These are phyloP conservation scores for Escarpia spicata DNA, from an alignment of 2,888 invertebrate species.

Conservation along the genomic window DNA sequence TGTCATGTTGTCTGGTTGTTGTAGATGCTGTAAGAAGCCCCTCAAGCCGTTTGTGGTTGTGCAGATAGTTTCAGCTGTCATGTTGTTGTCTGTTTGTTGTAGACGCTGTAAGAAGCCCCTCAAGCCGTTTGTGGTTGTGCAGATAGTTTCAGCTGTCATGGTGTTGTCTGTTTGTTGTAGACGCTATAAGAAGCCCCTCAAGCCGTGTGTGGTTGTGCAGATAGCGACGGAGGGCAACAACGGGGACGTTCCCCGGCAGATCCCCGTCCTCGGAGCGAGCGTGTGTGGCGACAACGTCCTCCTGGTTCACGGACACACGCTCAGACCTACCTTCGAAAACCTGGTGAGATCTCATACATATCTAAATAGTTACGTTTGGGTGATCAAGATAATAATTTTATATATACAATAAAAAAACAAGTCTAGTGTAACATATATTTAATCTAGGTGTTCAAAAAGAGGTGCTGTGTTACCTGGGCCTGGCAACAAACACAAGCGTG, in stretches of 20 bases:
- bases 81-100: not conserved
- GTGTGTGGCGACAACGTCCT: constrained; percentile 60
- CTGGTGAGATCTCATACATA: constrained; percentile 61
- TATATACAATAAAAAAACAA: too few species aligned
- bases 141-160: not conserved
- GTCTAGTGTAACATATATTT: too few species aligned
- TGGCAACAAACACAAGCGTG: too few species aligned
- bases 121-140: not conserved
- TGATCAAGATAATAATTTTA: too few species aligned
- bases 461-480: too few species aligned
- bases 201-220: constrained; percentile 54
- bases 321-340: constrained; percentile 73
- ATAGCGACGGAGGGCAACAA: constrained; percentile 47
- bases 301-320: constrained; percentile 71
- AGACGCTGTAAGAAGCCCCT: not conserved
- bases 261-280: constrained; percentile 53
- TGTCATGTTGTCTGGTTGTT: not conserved
- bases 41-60: too few species aligned
- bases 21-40: not conserved
- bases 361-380: not conserved
- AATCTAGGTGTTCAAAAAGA: too few species aligned
- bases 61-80: too few species aligned
- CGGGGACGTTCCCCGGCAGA: constrained; percentile 44
- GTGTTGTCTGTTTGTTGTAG: constrained; percentile 43
- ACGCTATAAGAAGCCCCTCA: constrained; percentile 56